Conservation (phyloP, 1,140 invertebrate genomes). For the Eubasilissa regina region DNA sequence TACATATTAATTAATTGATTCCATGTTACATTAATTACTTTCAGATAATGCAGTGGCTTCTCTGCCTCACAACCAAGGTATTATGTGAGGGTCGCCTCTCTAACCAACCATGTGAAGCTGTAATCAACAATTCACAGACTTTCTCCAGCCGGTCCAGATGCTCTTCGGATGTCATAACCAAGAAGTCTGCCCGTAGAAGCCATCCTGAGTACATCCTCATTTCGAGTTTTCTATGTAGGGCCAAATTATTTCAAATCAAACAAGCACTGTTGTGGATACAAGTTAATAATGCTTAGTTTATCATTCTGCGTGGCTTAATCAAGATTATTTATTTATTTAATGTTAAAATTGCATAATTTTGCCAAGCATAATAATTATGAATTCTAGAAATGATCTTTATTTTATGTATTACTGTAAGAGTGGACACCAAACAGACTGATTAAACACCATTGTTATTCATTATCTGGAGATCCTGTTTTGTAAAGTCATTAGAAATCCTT, state of each 20-base stretch:
- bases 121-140: background rate
- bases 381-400: no score
- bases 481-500: no score
- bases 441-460: no score
- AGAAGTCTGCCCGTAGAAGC: constrained; percentile 61
- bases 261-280: constrained; percentile 34
- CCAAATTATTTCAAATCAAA: constrained; percentile 26
- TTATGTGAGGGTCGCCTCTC: constrained; percentile 73
- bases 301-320: no score
- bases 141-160: background rate
- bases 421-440: no score
- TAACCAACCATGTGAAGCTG: constrained; percentile 16
- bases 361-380: no score
- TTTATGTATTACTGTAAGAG: no score
- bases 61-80: constrained; percentile 80
- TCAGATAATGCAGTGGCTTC: constrained; percentile 80
- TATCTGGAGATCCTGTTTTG: no score
- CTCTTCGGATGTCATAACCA: background rate
- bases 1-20: no score
- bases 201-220: constrained; percentile 80
- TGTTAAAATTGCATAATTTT: no score
- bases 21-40: no score
- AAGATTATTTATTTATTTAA: no score
- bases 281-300: constrained; percentile 18
- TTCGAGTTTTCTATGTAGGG: constrained; percentile 76